Percentiles rank a stretch among this genome's conserved stretches.
Conservation (phyloP, 2,113 vertebrate genomes). For the Ptychochromis oligacanthus region DNA sequence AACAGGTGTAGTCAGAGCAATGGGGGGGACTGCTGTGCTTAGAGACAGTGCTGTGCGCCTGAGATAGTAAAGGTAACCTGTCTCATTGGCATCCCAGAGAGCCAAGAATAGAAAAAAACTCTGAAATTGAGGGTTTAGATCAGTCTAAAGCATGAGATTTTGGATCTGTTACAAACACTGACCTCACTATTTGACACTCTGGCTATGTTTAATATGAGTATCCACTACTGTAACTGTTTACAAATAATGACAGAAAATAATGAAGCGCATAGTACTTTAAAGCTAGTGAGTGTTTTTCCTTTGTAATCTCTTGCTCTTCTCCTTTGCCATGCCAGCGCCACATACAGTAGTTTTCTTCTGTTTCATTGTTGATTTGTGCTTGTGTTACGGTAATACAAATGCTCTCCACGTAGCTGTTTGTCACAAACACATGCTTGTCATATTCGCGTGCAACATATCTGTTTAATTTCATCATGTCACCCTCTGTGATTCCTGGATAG, state of each 20-base stretch:
- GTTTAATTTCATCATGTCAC: slow-evolving; percentile 19
- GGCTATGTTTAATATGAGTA: background rate
- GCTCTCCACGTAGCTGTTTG: background rate
- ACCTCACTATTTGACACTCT: background rate
- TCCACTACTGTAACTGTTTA: background rate
- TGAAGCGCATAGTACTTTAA: background rate
- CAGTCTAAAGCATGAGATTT: background rate
- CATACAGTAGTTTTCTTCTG: background rate
- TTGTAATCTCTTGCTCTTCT: background rate
- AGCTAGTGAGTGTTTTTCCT: background rate
- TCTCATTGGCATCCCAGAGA: background rate
- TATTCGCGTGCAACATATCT: background rate
- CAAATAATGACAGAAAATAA: background rate
- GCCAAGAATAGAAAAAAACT: background rate
- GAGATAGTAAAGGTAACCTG: background rate
- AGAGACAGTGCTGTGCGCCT: background rate
- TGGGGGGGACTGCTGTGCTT: background rate
- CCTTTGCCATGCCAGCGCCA: background rate
- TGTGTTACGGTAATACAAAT: background rate
- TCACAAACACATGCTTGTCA: background rate
- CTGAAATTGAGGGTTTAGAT: background rate
- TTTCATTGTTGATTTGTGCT: background rate
- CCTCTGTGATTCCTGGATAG: slow-evolving; percentile 35
- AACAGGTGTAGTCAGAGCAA: background rate
- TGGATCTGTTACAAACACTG: background rate